Evolutionary conservation across 2,888 invertebrate genomes (phyloP).

Genomic region (Morpho deidamia): DNA sequence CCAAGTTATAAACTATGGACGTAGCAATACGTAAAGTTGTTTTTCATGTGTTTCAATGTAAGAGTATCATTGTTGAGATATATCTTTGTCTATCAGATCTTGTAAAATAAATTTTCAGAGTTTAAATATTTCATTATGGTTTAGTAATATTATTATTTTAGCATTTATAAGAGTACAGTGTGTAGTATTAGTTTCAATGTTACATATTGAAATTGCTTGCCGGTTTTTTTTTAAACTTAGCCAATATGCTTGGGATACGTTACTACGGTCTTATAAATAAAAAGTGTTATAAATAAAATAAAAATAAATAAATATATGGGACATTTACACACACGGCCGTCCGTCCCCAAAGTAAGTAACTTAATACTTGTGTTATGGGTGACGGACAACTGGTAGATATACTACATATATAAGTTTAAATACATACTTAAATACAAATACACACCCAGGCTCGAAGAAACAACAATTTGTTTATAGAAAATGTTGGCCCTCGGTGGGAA

Average conservation of each 20-base stretch:
- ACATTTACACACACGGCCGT: too few species aligned
- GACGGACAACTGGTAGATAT: too few species aligned
- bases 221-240: constrained; percentile 44
- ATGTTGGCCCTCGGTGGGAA: too few species aligned
- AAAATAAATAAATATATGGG: too few species aligned
- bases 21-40: constrained; percentile 37
- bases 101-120: constrained; percentile 61
- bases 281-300: too few species aligned
- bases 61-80: constrained; percentile 57
- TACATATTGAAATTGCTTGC: constrained; percentile 52
- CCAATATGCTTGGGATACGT: constrained; percentile 30
- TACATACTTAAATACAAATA: too few species aligned
- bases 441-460: too few species aligned
- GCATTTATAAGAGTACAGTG: constrained; percentile 9
- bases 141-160: constrained; percentile 27
- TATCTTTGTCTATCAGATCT: constrained; percentile 54
- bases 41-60: constrained; percentile 48
- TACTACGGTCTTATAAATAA: constrained; percentile 10
- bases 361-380: too few species aligned
- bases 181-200: constrained; percentile 28
- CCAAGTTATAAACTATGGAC: constrained; percentile 42
- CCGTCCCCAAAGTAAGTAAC: too few species aligned
- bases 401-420: too few species aligned
- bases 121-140: constrained; percentile 32
- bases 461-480: too few species aligned